Evolutionary conservation across 2,113 vertebrate genomes (phyloP), one percentile per base, ranked within the genome.

Genomic region (Entelurus aequoreus): DNA sequence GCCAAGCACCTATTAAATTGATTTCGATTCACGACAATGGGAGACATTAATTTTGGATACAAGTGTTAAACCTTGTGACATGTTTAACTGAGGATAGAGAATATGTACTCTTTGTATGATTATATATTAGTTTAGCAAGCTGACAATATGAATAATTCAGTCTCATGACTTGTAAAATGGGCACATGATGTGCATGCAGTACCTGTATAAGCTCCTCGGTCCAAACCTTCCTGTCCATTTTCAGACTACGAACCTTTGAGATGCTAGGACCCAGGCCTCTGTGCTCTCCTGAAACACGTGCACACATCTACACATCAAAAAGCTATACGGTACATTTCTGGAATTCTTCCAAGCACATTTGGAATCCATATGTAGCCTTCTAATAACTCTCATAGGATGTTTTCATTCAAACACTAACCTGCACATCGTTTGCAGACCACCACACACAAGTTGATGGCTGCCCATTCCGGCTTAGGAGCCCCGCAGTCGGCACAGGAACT

Each of bases 171-270:
- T 37, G 54, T 21, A 14, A 50, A 8, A 51, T 19, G 21, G 47
- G 15, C 42, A 9, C 14, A 49, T 48, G 44, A 19, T 19, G 28
- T 63, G 28, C 35, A 46, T 58, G 8, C 57, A 6, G 28, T 75
- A 97, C 96, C 96, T 98, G 54, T 0, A 99, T 90, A 38, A 98
- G 91, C 46, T 95, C 90, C 55, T 95, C 92, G 0, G 94, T 99
- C 96, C 96, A 99, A 68, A 98, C 92, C 46, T 95, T 99, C 67
- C 86, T 89, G 88, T 99, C 96, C 96, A 99, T 97, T 88, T 98
- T 99, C 50, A 99, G 88, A 80, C 96, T 99, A 46, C 96, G 92
- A 28, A 98, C 93, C 72, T 99, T 99, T 51, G 92, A 94, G 69
- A 97, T 81, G 42, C 86, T 91, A 0, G 93, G 94, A 0, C 96